These are phyloP conservation scores for Tenthredo distinguenda DNA, from an alignment of 2,888 invertebrate species.

Conservation along the genomic window DNA sequence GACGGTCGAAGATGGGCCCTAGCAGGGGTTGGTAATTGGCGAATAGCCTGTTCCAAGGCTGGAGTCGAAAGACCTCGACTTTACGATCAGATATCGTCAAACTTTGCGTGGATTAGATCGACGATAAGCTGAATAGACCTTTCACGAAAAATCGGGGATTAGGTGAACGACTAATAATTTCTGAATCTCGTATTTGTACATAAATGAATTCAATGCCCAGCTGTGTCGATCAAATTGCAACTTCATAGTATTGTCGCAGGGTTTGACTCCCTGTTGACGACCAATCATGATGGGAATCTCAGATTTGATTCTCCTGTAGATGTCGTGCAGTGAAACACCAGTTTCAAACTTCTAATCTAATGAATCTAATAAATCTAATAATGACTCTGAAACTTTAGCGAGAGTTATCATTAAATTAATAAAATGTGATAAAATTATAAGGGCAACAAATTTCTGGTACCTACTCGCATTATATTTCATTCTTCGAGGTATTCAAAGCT, in stretches of 20 bases:
- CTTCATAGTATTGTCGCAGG: neutral
- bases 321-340: neutral
- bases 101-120: constrained; percentile 91
- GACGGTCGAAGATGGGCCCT: constrained; percentile 88
- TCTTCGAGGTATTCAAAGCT: neutral
- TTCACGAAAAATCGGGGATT: neutral
- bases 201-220: neutral
- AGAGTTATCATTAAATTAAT: neutral
- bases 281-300: neutral
- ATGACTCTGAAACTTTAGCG: neutral
- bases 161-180: neutral
- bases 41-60: constrained; percentile 90
- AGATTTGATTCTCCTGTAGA: neutral
- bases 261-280: neutral
- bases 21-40: constrained; percentile 90
- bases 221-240: neutral
- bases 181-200: neutral
- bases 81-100: constrained; percentile 90
- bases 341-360: too few relatives aligned
- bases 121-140: constrained; percentile 81
- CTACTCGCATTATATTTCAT: neutral
- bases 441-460: neutral
- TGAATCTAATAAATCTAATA: too few relatives aligned
- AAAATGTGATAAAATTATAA: neutral
- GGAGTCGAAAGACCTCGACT: constrained; percentile 89